These are phyloP conservation scores for Pomacea canaliculata DNA, from an alignment of 2,888 invertebrate species.

Conservation along the genomic window DNA sequence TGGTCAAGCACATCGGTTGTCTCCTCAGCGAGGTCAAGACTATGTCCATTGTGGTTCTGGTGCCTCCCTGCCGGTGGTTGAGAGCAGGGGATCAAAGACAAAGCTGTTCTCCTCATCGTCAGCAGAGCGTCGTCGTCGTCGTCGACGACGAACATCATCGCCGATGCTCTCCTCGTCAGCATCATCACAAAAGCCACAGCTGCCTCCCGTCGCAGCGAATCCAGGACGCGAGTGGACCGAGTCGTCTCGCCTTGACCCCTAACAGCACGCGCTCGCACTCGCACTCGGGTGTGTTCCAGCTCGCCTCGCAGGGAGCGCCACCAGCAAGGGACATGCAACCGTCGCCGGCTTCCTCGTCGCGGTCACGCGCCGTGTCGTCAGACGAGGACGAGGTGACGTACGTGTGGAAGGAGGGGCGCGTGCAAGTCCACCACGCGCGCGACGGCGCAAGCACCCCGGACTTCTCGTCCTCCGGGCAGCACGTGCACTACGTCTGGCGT, in stretches of 20 bases:
- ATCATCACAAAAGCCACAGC: conserved; percentile 3
- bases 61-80: not conserved
- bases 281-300: conserved; percentile 6
- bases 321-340: not conserved
- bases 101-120: not conserved
- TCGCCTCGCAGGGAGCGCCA: not conserved
- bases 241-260: not conserved
- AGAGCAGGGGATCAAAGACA: not conserved
- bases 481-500: conserved; percentile 26
- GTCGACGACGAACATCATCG: not conserved
- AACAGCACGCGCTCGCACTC: conserved; percentile 2
- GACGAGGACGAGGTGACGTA: conserved; percentile 18
- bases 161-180: not conserved
- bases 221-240: not conserved
- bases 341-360: not conserved
- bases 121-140: not conserved
- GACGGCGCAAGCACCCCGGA: not conserved
- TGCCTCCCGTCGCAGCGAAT: not conserved
- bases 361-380: not conserved
- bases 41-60: no score
- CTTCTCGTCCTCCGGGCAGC: conserved; percentile 7
- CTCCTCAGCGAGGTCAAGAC: not conserved
- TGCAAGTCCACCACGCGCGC: conserved; percentile 11
- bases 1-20: not conserved
- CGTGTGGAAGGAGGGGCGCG: conserved; percentile 26